phyloP scores from a whole-genome alignment of 2,113 vertebrate species.

The Odocoileus hemionus region DNA sequence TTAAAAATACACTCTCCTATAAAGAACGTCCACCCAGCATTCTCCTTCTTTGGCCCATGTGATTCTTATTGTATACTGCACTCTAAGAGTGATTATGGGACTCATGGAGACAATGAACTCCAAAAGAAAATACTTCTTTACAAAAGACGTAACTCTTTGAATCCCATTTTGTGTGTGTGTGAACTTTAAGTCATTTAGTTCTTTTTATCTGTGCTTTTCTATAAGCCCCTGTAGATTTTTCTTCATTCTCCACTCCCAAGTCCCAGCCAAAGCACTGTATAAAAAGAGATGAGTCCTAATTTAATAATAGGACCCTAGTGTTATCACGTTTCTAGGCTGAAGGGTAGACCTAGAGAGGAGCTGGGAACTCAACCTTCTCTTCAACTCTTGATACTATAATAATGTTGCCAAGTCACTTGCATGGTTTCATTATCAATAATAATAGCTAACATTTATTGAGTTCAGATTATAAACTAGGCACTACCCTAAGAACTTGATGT shows the following conservation, averaged over 20 bases:
- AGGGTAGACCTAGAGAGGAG: neutral
- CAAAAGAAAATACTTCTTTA: conserved; percentile 41
- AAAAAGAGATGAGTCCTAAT: neutral
- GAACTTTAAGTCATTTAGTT: neutral
- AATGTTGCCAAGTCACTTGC: neutral
- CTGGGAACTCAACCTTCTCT: neutral
- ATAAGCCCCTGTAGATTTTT: neutral
- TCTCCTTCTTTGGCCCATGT: neutral
- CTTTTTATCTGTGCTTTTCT: conserved; percentile 40
- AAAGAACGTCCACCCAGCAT: conserved; percentile 21
- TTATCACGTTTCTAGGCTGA: neutral
- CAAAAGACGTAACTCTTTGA: conserved; percentile 31
- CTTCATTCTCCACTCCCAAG: conserved; percentile 10
- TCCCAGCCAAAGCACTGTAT: neutral
- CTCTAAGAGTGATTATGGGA: conserved; percentile 24
- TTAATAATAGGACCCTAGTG: neutral
- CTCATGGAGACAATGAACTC: neutral
- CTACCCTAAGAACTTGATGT: neutral
- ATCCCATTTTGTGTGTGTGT: neutral
- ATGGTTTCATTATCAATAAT: neutral
- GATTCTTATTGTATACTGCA: neutral
- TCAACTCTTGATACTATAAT: neutral
- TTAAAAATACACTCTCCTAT: conserved; percentile 57
- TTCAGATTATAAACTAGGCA: neutral
- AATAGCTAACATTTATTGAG: neutral